Base-by-base conservation (phyloP, 2,113 vertebrate genomes). In the Callocephalon fimbriatum region DNA sequence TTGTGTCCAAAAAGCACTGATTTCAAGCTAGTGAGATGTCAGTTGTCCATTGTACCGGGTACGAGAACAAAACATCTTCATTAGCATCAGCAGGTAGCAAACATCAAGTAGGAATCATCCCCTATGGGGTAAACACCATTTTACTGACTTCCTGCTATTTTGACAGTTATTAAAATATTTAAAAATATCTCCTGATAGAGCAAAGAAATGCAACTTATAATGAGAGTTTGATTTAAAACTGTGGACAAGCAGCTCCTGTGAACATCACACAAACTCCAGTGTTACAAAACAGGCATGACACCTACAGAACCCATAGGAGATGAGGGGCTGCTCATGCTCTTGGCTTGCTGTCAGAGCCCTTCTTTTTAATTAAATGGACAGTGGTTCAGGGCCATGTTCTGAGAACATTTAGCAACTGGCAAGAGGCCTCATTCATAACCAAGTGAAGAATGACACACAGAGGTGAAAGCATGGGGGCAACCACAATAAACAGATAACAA, bases 21-120 rank as follows among this genome's bases (percentile, higher is more conserved):
- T 70, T 86, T 50, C 61, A 66, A 73, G 50, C 27, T 40, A 63
- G 16, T 5, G 62, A 90, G 42, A 38, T 74, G 42, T 71, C 90
- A 88, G 27, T 26, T 91, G 59, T 62, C 37, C 37, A 31, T 68
- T 62, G 44, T 54, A 47, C 5, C 8, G 45, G 13, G 38, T 82
- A 76, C 3, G 7, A 56, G 75, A 88, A 62, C 29, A 84, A 86
- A 93, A 66, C 20, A 14, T 11, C 77, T 67, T 88, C 65, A 78
- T 91, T 88, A 88, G 37, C 53, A 71, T 56, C 70, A 91, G 82
- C 72, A 72, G 94, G 81, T 25, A 93, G 61, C 42, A 88, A 93
- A 93, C 53, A 44, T 72, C 40, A 72, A 77, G 47, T 32, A 73
- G 56, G n/a, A 88, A 80, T 25, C 65, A 74, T 31, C 45, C 74